phyloP scores from a whole-genome alignment of 2,797 vertebrate species.

The Anolis apletophallus region DNA sequence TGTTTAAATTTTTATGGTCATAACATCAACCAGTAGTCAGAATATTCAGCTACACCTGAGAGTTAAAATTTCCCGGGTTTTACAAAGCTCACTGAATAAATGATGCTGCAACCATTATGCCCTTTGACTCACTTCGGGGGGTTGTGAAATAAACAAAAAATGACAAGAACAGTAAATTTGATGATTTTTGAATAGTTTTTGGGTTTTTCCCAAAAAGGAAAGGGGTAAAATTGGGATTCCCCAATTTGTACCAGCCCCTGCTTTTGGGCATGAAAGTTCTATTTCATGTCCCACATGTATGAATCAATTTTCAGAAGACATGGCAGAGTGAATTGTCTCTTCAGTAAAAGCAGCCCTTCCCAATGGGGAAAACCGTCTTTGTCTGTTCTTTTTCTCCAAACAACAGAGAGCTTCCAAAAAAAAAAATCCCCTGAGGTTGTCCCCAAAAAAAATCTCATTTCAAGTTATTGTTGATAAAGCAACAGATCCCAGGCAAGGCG shows the following conservation, averaged over 20 bases:
- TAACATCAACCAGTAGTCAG: background rate
- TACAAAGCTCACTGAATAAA: background rate
- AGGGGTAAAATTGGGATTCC: background rate
- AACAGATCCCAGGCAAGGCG: conserved; percentile 61
- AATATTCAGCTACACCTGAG: background rate
- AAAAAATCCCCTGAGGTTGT: conserved; percentile 74
- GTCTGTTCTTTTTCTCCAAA: conserved; percentile 80
- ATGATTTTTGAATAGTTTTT: background rate
- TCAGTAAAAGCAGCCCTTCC: conserved; percentile 56
- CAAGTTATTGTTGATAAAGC: conserved; percentile 65
- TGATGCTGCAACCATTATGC: background rate
- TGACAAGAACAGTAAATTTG: background rate
- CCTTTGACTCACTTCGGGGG: background rate
- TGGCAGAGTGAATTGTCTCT: conserved; percentile 26
- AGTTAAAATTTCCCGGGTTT: background rate
- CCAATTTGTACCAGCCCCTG: background rate
- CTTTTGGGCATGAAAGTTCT: background rate
- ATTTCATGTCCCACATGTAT: background rate
- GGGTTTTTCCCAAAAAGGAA: background rate
- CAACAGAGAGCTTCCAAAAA: conserved; percentile 78
- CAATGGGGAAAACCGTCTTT: conserved; percentile 68
- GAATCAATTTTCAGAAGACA: background rate
- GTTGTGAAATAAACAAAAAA: background rate
- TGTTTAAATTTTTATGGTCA: background rate
- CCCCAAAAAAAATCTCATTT: conserved; percentile 73